Base-by-base conservation (phyloP, 2,113 vertebrate genomes). In the Bubo bubo region DNA sequence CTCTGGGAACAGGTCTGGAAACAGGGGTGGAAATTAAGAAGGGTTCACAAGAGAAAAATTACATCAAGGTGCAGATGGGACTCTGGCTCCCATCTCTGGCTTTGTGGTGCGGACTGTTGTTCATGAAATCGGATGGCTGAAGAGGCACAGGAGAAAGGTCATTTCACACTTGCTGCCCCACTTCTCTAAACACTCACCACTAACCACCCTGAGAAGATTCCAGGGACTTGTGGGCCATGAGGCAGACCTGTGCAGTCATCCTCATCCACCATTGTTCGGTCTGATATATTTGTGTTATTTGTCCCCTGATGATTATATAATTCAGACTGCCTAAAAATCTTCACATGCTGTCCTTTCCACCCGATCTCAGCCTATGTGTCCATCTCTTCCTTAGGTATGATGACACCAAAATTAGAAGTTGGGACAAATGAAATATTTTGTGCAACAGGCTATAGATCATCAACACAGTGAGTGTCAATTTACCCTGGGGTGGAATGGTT, bases 151-250 rank as follows among this genome's bases (percentile, higher is more conserved):
- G 14, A 45, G 8, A 63, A 30, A 5, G 4, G 6, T 41, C 14
- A 18, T 71, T 81, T 81, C 2, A 0, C 35, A 20, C 9, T 52
- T 45, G 5, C 49, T 62, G 13, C 14, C 34, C 32, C n/a, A 4
- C 9, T 50, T 83, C 20, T 76, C 22, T 41, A 37, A 37, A 49
- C 27, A 14, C 3, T 73, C 18, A 28, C 13, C 14, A 39, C 5
- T 17, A 12, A 10, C 32, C 35, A 82, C 22, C 2, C 16, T 60
- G 28, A 79, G 76, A 59, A 32, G 12, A 67, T 49, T 18, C 10
- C 0, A 0, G 16, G 23, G 7, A 13, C 23, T 19, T 1, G 0
- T 21, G 30, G 22, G 17, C 7, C 34, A 15, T 4, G 22, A 50
- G 18, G 14, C 20, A 79, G 28, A 66, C 7, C 4, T 34, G 4